Percentiles rank a stretch among this genome's conserved stretches.
phyloP scores from a whole-genome alignment of 2,888 invertebrate species.

The Nycteola revayana region DNA sequence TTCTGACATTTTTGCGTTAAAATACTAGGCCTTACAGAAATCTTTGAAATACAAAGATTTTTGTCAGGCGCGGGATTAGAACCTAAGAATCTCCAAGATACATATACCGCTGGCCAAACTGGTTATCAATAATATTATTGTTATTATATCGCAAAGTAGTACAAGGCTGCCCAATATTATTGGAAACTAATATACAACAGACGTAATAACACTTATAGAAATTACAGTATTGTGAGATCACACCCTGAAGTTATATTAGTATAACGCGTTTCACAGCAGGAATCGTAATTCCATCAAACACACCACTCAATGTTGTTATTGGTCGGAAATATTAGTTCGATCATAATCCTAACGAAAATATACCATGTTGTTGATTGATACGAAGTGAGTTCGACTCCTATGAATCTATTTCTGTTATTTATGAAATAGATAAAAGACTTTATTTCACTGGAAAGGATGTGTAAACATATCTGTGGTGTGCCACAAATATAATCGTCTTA shows the following conservation, averaged over 20 bases:
- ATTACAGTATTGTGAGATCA: constrained; percentile 49
- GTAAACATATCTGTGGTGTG: constrained; percentile 11
- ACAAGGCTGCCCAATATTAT: no score
- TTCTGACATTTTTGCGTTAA: no score
- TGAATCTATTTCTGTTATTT: constrained; percentile 16
- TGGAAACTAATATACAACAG: constrained; percentile 24
- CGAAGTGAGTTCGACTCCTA: constrained; percentile 18
- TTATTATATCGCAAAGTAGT: no score
- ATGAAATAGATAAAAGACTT: constrained; percentile 27
- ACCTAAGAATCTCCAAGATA: no score
- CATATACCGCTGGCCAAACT: no score
- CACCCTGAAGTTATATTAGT: constrained; percentile 55
- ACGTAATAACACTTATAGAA: constrained; percentile 35
- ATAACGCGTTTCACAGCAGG: constrained; percentile 57
- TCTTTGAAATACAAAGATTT: no score
- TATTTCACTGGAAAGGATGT: constrained; percentile 7
- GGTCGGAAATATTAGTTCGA: constrained; percentile 44
- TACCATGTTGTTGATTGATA: constrained; percentile 35
- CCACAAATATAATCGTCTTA: no score
- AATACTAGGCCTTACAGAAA: no score
- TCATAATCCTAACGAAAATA: constrained; percentile 40
- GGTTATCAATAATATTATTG: no score
- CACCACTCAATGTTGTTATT: constrained; percentile 48
- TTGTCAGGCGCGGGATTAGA: no score
- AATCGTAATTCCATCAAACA: constrained; percentile 55